Evolutionary conservation across 2,113 vertebrate species (phyloP), one percentile per base, ranked within the genome.

Genomic region (Buteo buteo): DNA sequence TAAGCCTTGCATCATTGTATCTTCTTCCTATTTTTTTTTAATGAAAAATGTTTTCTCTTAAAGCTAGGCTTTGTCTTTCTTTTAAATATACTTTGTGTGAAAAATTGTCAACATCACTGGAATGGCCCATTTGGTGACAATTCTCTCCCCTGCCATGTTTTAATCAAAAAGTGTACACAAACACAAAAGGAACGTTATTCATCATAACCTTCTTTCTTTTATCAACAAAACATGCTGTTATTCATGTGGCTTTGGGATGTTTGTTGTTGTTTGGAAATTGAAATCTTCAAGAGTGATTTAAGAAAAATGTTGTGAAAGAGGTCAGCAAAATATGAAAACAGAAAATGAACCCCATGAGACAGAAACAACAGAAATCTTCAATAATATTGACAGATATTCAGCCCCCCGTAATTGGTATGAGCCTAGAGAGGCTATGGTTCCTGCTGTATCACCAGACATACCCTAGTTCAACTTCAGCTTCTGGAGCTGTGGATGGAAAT

Each of bases 101-200:
- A 95, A 95, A 91, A 82, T 21, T 26, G 42, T 55, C 45, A 90
- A 3, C 34, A 82, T 44, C 40, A 11, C 47, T 58, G 49, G 42
- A 49, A 85, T 61, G 61, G 40, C 45, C 44, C 69, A 4, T 77
- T 93, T 91, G 70, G 86, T 80, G 71, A 58, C 61, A 93, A 44
- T 90, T 88, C n/a, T 91, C 66, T 84, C 32, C 47, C 66, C 45
- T 91, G 38, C 17, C 32, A 73, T 62, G 45, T 90, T 97, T 95
- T 88, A 94, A 96, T 85, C 81, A 87, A 92, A 62, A 94, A 87
- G 54, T 82, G 91, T 94, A 89, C 49, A 47, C 61, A 95, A 76
- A 74, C 47, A 74, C 28, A 86, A 64, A 52, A 32, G 26, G 22
- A 88, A 82, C 25, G 57, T 76, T 89, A 57, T 84, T 94, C 66